Evolutionary conservation across 1,140 invertebrate species (phyloP).

Genomic region (Dryas iulia): DNA sequence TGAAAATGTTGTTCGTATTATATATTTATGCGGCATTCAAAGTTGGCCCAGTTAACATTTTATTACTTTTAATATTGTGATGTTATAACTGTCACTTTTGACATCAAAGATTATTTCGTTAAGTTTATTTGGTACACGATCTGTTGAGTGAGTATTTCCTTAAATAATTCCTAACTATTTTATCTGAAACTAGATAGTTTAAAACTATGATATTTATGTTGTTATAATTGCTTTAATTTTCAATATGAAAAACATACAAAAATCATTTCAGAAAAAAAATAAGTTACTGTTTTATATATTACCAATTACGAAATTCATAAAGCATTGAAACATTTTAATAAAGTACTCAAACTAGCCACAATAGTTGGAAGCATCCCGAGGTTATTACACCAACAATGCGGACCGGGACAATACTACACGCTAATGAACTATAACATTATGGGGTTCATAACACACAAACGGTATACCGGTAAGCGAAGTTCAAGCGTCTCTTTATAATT

Average conservation of each 20-base stretch:
- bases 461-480: conserved; percentile 42
- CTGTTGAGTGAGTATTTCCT: background rate
- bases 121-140: background rate
- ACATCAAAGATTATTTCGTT: background rate
- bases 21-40: background rate
- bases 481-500: conserved; percentile 57
- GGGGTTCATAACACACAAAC: conserved; percentile 52
- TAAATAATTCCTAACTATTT: no score
- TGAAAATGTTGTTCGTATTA: conserved; percentile 8
- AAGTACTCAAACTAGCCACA: conserved; percentile 15
- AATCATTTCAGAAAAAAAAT: no score
- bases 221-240: no score
- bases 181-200: background rate
- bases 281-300: no score
- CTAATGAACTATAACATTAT: conserved; percentile 48
- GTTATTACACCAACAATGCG: conserved; percentile 36
- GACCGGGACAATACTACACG: conserved; percentile 41
- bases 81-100: background rate
- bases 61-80: background rate
- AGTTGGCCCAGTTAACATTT: background rate
- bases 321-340: background rate
- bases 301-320: background rate
- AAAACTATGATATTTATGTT: no score
- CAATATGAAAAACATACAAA: no score
- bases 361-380: conserved; percentile 4